Percentiles rank a stretch among this genome's conserved stretches.
These are phyloP conservation scores for Trochalopteron elliotii DNA, from an alignment of 2,113 vertebrate species.

Conservation along the genomic window DNA sequence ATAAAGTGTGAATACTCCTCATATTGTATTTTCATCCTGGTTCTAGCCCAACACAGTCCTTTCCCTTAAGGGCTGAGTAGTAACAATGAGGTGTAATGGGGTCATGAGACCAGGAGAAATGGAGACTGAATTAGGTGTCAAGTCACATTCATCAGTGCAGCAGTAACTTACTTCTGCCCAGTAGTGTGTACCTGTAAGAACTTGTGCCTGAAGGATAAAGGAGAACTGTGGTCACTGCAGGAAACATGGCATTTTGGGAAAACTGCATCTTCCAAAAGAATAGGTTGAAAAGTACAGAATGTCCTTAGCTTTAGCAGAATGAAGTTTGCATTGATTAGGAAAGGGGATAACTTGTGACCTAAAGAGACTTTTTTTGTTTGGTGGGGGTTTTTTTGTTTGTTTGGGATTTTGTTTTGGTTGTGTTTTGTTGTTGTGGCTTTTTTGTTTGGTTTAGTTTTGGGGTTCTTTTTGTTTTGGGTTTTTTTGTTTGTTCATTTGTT, in stretches of 20 bases:
- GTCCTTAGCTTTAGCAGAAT: background rate
- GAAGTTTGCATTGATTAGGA: background rate
- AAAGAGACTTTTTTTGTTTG: background rate
- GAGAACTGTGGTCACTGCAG: background rate
- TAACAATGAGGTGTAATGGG: background rate
- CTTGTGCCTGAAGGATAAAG: background rate
- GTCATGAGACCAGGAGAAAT: background rate
- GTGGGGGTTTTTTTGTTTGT: no score
- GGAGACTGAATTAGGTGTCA: background rate
- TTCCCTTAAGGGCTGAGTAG: background rate
- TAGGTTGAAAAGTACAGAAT: background rate
- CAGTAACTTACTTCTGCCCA: background rate
- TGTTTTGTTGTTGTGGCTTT: no score
- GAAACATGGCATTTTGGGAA: background rate
- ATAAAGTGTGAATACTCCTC: background rate
- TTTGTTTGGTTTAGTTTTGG: background rate
- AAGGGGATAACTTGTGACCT: background rate
- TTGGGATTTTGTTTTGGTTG: no score
- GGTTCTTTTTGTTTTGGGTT: no score
- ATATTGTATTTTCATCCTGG: background rate
- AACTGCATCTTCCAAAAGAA: background rate
- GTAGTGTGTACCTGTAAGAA: background rate
- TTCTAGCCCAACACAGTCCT: background rate
- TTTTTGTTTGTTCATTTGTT: no score
- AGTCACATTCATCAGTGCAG: background rate